These are phyloP conservation scores for Sipha flava DNA, from an alignment of 1,140 invertebrate genomes.

Conservation along the genomic window DNA sequence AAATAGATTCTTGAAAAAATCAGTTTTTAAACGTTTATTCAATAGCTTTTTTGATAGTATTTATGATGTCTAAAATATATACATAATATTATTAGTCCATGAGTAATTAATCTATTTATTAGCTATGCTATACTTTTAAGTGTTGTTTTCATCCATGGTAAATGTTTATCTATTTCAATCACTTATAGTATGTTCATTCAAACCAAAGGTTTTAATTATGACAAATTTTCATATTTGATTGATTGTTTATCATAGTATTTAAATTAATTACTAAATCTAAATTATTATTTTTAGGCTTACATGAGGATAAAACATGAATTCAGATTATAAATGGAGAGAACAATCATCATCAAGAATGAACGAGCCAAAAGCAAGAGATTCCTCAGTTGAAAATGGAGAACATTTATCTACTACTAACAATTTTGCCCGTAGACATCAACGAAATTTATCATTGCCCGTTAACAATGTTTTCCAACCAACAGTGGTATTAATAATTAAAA, in stretches of 20 bases:
- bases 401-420: neutral
- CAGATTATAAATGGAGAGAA: constrained; percentile 3
- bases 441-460: constrained; percentile 4
- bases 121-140: too few species aligned
- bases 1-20: too few species aligned
- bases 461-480: constrained; percentile 2
- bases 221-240: neutral
- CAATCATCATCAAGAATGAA: constrained; percentile 12
- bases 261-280: neutral
- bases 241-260: neutral
- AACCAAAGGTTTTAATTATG: too few species aligned
- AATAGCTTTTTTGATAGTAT: too few species aligned
- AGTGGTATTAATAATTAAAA: neutral
- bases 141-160: too few species aligned
- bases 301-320: constrained; percentile 7
- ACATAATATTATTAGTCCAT: too few species aligned
- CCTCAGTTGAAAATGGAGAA: neutral
- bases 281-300: neutral
- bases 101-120: too few species aligned
- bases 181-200: too few species aligned
- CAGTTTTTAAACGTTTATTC: too few species aligned
- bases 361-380: neutral
- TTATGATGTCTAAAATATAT: too few species aligned
- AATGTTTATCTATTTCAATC: too few species aligned
- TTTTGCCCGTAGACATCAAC: constrained; percentile 1